Evolutionary conservation across 2,113 vertebrate species (phyloP), one percentile per base, ranked within the genome.

Genomic region (Podilymbus podiceps): DNA sequence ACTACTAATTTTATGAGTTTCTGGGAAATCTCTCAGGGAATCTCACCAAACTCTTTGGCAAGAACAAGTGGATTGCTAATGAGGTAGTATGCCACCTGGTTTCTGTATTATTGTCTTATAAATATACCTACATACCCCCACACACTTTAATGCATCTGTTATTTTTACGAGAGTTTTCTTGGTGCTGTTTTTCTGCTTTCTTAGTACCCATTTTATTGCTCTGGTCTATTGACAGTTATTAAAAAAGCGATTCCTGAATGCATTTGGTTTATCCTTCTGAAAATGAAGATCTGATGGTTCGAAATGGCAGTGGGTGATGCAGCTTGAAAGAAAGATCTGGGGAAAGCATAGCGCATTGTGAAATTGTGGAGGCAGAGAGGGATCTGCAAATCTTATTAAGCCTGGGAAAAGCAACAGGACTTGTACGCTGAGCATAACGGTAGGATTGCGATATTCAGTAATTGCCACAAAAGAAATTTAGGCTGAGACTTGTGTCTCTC

Each of bases 1-100:
- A 85, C 88, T 94, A 87, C 53, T 82, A 33, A 85, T 87, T 92
- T 72, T 28, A 53, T 16, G 44, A 72, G 64, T 68, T 95, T 78
- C 86, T 90, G 73, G 80, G 86, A 90, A 95, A 94, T 47, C 58
- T 85, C 77, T 89, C 52, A 27, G 49, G 80, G 40, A 93, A 58
- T 75, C 69, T 95, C 90, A 92, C 53, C 77, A 68, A 64, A 96
- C 28, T 9, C 24, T 63, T 88, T 95, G 80, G 90, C 94, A 92
- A 85, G 90, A 90, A 49, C 10, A 83, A 77, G 19, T 64, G 30
- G 35, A 6, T 89, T 55, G 38, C 44, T 94, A 88, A 93, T 59
- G 76, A 93, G 27, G 21, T 47, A 71, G 24, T 22, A 15, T 24
- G 16, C 83, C 81, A 89, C 94, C 69, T 95, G 95, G 35, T 66